Percentiles rank a stretch among this genome's conserved stretches.
phyloP scores from a whole-genome alignment of 2,113 vertebrate genomes.

The Sorex fumeus region DNA sequence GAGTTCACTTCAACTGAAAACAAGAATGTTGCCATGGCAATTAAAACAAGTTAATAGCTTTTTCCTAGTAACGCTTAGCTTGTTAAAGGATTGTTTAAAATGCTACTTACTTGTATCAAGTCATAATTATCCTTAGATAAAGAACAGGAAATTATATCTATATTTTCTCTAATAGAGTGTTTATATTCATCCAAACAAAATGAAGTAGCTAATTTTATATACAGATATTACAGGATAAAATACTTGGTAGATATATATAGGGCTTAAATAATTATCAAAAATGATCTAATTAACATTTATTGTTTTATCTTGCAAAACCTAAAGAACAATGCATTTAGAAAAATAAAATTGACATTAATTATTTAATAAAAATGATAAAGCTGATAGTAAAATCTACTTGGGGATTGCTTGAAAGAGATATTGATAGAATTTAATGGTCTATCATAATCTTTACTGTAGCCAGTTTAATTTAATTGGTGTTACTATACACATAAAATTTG shows the following conservation, averaged over 20 bases:
- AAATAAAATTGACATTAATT: background rate
- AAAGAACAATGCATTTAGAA: background rate
- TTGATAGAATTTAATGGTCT: background rate
- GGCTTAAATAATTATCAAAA: background rate
- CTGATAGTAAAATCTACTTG: background rate
- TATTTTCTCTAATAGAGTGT: background rate
- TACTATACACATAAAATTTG: background rate
- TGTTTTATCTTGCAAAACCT: background rate
- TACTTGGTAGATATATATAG: background rate
- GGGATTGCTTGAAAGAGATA: background rate
- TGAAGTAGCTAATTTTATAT: constrained; percentile 3
- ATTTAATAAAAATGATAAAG: no score
- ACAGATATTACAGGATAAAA: background rate
- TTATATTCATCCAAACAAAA: constrained; percentile 29
- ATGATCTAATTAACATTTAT: background rate
- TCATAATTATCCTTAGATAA: background rate
- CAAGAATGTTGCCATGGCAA: background rate
- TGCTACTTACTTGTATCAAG: background rate
- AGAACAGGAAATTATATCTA: constrained; percentile 1
- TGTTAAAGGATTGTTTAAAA: constrained; percentile 57
- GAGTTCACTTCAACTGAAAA: background rate
- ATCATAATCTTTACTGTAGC: background rate
- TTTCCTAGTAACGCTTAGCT: background rate
- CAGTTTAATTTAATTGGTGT: background rate
- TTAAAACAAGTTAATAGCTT: background rate